These are phyloP conservation scores for Erebia ligea DNA, from an alignment of 2,888 invertebrate species.

Conservation along the genomic window DNA sequence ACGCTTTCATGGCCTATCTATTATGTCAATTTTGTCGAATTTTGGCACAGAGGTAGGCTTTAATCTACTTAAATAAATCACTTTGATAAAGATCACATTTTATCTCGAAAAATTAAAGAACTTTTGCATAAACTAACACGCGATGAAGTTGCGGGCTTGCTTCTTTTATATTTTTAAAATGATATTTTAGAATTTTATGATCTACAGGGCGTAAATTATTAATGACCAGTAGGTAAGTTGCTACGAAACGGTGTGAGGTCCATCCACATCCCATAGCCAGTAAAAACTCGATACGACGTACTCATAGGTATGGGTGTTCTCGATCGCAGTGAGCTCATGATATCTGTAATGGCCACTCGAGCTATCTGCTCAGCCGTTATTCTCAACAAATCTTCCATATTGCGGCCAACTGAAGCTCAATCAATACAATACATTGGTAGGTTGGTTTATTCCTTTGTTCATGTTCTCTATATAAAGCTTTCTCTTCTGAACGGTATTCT, in stretches of 20 bases:
- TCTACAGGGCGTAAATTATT: too few relatives aligned
- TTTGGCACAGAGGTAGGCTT: too few relatives aligned
- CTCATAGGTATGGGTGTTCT: constrained; percentile 62
- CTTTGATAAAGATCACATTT: too few relatives aligned
- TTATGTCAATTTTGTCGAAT: too few relatives aligned
- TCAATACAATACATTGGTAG: constrained; percentile 41
- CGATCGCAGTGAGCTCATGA: constrained; percentile 68
- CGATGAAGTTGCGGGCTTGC: too few relatives aligned
- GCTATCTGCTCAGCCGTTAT: constrained; percentile 75
- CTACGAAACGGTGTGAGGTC: constrained; percentile 37
- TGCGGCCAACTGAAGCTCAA: constrained; percentile 58
- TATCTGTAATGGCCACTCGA: constrained; percentile 80
- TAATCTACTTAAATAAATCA: too few relatives aligned
- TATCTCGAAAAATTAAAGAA: too few relatives aligned
- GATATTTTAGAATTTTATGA: too few relatives aligned
- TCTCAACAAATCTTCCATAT: constrained; percentile 77
- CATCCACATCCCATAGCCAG: constrained; percentile 37
- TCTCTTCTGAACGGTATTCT: constrained; percentile 20
- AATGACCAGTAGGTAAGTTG: background rate
- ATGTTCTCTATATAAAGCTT: constrained; percentile 33
- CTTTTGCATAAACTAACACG: too few relatives aligned
- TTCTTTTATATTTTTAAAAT: too few relatives aligned
- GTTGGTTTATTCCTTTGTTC: constrained; percentile 42
- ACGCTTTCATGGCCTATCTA: too few relatives aligned
- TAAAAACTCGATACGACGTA: constrained; percentile 56